Evolutionary conservation across 2,113 vertebrate species (phyloP).

Genomic region (Proterorhinus semilunaris): DNA sequence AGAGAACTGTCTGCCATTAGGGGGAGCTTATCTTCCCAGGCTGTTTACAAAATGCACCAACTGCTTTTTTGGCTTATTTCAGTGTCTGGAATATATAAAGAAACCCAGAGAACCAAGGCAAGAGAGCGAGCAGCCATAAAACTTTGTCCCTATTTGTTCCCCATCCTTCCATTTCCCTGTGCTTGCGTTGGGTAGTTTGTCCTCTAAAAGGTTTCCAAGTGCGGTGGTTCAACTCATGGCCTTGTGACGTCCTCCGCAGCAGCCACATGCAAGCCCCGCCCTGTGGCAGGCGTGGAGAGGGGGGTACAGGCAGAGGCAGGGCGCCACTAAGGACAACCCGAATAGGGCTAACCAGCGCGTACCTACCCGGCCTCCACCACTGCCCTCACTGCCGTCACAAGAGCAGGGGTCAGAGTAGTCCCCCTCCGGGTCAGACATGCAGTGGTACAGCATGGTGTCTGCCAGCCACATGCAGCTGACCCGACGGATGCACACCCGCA

Average conservation of each 20-base stretch:
- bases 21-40: constrained; percentile 75
- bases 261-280: constrained; percentile 89
- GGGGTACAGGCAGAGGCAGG: constrained; percentile 98
- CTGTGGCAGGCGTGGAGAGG: constrained; percentile 94
- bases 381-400: constrained; percentile 88
- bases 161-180: constrained; percentile 60
- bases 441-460: constrained; percentile 98
- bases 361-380: constrained; percentile 82
- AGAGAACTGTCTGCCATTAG: constrained; percentile 63
- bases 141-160: constrained; percentile 36
- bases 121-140: constrained; percentile 41
- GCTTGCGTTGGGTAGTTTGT: constrained; percentile 58
- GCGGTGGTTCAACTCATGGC: constrained; percentile 80
- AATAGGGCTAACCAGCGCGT: constrained; percentile 95
- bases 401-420: constrained; percentile 98
- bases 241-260: constrained; percentile 97
- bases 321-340: constrained; percentile 91
- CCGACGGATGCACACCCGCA: constrained; percentile 87
- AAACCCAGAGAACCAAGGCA: constrained; percentile 61
- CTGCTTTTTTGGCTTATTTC: constrained; percentile 65
- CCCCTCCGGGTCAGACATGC: constrained; percentile 98
- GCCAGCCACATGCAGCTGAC: constrained; percentile 99
- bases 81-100: constrained; percentile 69
- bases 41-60: constrained; percentile 67
- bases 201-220: constrained; percentile 24